Conservation (phyloP, 1,140 invertebrate species). For the Delia radicum region DNA sequence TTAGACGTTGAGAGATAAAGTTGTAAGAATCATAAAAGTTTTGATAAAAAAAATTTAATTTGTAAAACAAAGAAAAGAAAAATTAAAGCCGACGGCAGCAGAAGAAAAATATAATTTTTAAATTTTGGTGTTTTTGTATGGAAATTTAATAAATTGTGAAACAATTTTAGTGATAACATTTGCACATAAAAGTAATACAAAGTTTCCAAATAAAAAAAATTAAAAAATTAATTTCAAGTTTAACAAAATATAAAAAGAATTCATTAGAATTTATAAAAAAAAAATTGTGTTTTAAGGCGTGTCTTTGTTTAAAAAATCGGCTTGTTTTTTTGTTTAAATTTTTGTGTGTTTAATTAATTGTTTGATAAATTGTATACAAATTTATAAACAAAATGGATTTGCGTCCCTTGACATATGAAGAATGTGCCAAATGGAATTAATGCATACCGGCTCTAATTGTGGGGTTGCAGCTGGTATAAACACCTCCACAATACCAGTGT, state of each 20-base stretch:
- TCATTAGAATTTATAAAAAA: no score
- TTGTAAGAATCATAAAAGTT: neutral
- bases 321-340: neutral
- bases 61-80: neutral
- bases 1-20: constrained; percentile 7
- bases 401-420: constrained; percentile 49
- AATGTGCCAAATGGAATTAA: constrained; percentile 52
- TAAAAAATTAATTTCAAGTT: neutral
- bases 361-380: neutral
- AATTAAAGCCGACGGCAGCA: neutral
- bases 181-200: neutral
- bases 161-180: neutral
- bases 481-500: neutral
- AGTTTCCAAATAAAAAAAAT: neutral
- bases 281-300: neutral
- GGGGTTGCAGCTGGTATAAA: neutral
- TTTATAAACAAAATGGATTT: constrained; percentile 38
- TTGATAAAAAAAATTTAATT: neutral
- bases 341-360: neutral
- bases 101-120: no score
- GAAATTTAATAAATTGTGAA: neutral
- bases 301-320: neutral
- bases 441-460: constrained; percentile 33
- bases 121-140: no score
- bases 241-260: no score